Base-by-base conservation (phyloP, 2,113 vertebrate genomes). In the Numenius arquata region DNA sequence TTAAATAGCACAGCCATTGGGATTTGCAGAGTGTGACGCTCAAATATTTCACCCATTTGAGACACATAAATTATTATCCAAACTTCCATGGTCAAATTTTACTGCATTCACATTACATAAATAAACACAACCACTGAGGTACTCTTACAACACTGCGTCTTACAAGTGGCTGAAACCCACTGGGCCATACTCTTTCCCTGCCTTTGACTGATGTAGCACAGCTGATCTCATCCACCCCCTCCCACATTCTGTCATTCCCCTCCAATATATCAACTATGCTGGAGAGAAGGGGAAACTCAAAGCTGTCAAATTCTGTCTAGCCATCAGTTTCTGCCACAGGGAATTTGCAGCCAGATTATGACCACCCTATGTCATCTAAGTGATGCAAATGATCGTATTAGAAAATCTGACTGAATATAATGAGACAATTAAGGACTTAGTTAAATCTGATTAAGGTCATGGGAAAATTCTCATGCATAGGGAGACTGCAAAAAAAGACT, bases 401-500 rank as follows among this genome's bases (percentile, higher is more conserved):
- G 61, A 75, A 90, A 94, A 85, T 58, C 89, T 91, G 74, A 75
- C 70, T 3, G 3, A 79, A 61, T 73, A 62, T 65, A 94, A 82
- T 47, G 63, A 93, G 71, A 29, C 50, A 88, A 89, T 97, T 93
- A 91, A 88, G 36, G 70, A 73, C 71, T 88, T 72, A 48, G 48
- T 62, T 88, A 79, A 87, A 83, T 40, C 67, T 66, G 40, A 89
- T 85, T 85, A 85, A 89, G 36, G 53, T 56, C 71, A 89, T 84
- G 73, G 86, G 83, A 90, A 95, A 95, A 86, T 86, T 71, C 68
- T 72, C 30, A 8, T 58, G 50, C 48, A 61, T 0, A 85, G 22
- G 16, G 47, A 92, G 22, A 41, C 11, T 77, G 50, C 4, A 80
- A 56, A 73, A 77, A 82, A 70, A 27, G 10, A 16, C 21, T 84